Evolutionary conservation across 2,113 vertebrate species (phyloP).

Genomic region (Acrocephalus kingi): DNA sequence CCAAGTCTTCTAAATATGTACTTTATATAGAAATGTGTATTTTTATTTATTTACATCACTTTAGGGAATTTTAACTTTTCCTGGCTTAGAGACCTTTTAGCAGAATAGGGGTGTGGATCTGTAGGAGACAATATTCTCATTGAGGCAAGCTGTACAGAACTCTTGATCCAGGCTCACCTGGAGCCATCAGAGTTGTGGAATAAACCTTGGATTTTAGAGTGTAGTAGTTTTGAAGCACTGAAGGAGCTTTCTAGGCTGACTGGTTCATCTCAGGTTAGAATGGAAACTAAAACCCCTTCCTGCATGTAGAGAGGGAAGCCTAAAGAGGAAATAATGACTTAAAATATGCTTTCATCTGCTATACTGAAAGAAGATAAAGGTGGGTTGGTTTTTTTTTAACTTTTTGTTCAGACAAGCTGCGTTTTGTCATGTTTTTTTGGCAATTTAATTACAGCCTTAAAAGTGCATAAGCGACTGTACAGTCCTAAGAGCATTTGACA

Average conservation of each 20-base stretch:
- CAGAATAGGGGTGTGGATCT: neutral
- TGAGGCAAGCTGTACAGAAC: neutral
- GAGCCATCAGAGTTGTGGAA: neutral
- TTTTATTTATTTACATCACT: neutral
- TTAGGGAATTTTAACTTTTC: neutral
- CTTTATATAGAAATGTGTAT: neutral
- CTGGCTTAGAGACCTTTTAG: neutral
- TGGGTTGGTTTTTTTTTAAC: neutral
- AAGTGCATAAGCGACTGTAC: neutral
- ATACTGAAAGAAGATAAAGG: neutral
- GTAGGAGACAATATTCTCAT: neutral
- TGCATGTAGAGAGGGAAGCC: neutral
- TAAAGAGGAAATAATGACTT: constrained; percentile 9
- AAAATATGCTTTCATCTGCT: neutral
- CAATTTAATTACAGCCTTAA: neutral
- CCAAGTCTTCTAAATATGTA: neutral
- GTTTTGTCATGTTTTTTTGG: neutral
- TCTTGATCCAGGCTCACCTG: neutral
- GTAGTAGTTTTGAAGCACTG: neutral
- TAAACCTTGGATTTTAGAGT: neutral
- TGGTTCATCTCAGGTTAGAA: neutral
- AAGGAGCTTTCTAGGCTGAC: neutral
- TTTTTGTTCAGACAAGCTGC: neutral
- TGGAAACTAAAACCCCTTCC: constrained; percentile 1
- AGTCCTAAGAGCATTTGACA: neutral